A percentile compares a stretch with the other conserved stretches of the same genome.
Evolutionary conservation across 2,888 invertebrate species (phyloP).

Genomic region (Drosophila tripunctata): DNA sequence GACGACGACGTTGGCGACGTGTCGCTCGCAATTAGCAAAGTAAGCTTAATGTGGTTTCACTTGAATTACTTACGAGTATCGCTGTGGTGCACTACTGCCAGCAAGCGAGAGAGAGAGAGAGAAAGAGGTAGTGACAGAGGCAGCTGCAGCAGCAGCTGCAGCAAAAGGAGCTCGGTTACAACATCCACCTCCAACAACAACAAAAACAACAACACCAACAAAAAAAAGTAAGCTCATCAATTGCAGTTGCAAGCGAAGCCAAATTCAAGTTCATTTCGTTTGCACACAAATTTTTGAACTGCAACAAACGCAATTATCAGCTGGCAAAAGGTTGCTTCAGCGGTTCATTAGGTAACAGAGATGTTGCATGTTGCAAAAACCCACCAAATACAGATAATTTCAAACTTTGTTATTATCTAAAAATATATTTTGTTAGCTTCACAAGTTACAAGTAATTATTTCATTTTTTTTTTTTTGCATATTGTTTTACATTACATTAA

Average conservation of each 20-base stretch:
- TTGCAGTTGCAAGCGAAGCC: slow-evolving; percentile 22
- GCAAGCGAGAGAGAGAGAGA: neutral
- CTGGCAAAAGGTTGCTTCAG: neutral
- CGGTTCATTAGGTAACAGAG: neutral
- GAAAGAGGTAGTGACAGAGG: neutral
- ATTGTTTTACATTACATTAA: too few species aligned
- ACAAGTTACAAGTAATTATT: too few species aligned
- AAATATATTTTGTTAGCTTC: too few species aligned
- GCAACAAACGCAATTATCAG: slow-evolving; percentile 48
- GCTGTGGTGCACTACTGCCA: slow-evolving; percentile 46
- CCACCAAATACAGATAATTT: neutral
- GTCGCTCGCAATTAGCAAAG: slow-evolving; percentile 82
- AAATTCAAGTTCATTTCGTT: slow-evolving; percentile 68
- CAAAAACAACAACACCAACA: neutral
- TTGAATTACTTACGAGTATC: slow-evolving; percentile 79
- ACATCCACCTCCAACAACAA: neutral
- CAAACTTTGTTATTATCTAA: too few species aligned
- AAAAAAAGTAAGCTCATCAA: slow-evolving; percentile 29
- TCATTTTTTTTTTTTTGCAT: too few species aligned
- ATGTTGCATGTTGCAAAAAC: neutral
- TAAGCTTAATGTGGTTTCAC: slow-evolving; percentile 82
- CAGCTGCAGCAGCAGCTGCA: neutral
- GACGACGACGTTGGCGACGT: slow-evolving; percentile 59
- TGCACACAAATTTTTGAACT: slow-evolving; percentile 55
- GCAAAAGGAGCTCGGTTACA: slow-evolving; percentile 3